Base-by-base conservation (phyloP, 1,140 invertebrate species). In the Penaeus chinensis region DNA sequence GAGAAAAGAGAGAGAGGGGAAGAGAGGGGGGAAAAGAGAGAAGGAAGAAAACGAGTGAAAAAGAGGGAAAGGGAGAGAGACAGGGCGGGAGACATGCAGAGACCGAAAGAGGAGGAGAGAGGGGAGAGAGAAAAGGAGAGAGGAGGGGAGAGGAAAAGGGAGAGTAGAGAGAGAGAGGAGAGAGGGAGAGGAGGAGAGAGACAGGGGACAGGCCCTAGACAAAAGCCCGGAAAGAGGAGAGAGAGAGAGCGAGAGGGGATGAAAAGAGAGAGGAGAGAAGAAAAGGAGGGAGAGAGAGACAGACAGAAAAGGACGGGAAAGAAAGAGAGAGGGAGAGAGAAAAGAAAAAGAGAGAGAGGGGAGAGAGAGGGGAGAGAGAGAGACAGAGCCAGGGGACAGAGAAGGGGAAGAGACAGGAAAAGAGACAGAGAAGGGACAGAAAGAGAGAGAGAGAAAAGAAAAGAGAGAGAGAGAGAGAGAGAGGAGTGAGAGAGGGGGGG, bases 401-500 rank as follows among this genome's bases (percentile, higher is more conserved):
- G 16, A 65, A 65, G 63, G n/a, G 63, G n/a, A n/a, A 65, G 63
- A 65, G 63, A 65, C 16, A 65, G 63, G n/a, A n/a, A 65, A n/a
- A 65, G 63, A 65, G 63, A 65, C 16, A n/a, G n/a, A 65, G 63
- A 65, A n/a, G 63, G 63, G n/a, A n/a, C 16, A 65, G 63, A n/a
- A n/a, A 65, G 63, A n/a, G n/a, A n/a, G 63, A n/a, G 63, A 65
- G 63, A n/a, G n/a, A n/a, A n/a, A n/a, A 65, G 63, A 65, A n/a
- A n/a, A 65, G 63, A n/a, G 63, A n/a, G 63, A n/a, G n/a, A n/a
- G 16, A 65, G 63, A n/a, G n/a, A n/a, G 63, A n/a, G n/a, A n/a
- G 63, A n/a, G n/a, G 63, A n/a, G 63, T 18, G 63, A 65, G n/a
- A 65, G 63, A 65, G 63, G n/a, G n/a, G n/a, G n/a, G n/a, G n/a